Evolutionary conservation across 2,888 invertebrate species (phyloP), one percentile per base, ranked within the genome.

Genomic region (Gasteruption jaculator): DNA sequence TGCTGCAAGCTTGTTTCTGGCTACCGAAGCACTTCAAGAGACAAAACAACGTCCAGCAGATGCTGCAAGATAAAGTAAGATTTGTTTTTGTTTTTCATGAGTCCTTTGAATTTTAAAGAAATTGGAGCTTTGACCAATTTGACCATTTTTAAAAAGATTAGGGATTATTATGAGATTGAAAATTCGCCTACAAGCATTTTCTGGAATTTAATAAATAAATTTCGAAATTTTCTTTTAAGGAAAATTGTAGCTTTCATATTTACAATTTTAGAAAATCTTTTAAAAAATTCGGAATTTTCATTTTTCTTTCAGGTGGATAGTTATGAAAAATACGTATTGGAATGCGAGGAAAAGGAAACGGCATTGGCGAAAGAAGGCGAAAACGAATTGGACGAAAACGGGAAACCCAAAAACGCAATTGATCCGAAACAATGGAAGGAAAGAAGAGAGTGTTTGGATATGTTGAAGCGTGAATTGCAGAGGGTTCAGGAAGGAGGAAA

Each of bases 1-100:
- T 85, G 11, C 73, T 83, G 46, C 78, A 79, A 56, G 78, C 81
- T 1, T 82, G 82, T 49, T 79, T 83, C 63, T 79, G 77, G 69
- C 66, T 85, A 52, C 85, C 85, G 0, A 65, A 76, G 11, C 75
- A 79, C 51, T 65, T 85, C 53, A 72, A 77, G 48, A 73, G 73
- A 2, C 77, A 80, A 57, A 76, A 77, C 38, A 71, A 77, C 14
- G 72, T 79, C 24, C 74, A 78, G 46, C 68, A 70, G 30, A 73
- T 77, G 43, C 56, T 79, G 26, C 63, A 72, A 41, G 77, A 78
- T 22, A 71, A 79, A 43, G 78, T 76, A 68, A 47, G 47, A 37
- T 27, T 30, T 26, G 26, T 25, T 22, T 42, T 20, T 36, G 24
- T 29, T 31, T 36, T 32, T 11, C 38, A 31, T 27, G n/a, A n/a